A percentile compares a stretch with the other conserved stretches of the same genome.
Evolutionary conservation across 2,888 invertebrate genomes (phyloP).

Genomic region (Lepidocyrtoides sp.): DNA sequence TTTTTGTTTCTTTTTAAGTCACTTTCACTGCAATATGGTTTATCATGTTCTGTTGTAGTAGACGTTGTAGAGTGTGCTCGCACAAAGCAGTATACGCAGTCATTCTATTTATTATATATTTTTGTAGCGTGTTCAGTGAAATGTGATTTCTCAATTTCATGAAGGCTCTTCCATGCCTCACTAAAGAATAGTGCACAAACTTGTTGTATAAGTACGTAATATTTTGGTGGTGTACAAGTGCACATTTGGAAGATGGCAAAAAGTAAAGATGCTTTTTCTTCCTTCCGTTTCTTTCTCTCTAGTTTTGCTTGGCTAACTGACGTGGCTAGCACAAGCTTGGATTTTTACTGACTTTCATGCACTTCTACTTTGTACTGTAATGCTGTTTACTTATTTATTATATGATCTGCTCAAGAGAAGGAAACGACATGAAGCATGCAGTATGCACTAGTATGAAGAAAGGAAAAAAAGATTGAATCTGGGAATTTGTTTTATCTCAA

Average conservation of each 20-base stretch:
- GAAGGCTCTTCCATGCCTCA: background rate
- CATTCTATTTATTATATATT: too few relatives aligned
- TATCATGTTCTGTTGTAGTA: too few relatives aligned
- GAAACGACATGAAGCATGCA: conserved; percentile 31
- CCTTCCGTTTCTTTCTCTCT: conserved; percentile 25
- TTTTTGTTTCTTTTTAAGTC: conserved; percentile 63
- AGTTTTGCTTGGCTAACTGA: too few relatives aligned
- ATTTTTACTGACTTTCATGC: background rate
- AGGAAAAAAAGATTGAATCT: conserved; percentile 62
- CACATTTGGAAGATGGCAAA: conserved; percentile 1
- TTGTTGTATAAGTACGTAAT: conserved; percentile 35
- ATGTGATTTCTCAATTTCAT: conserved; percentile 76
- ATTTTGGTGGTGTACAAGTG: background rate
- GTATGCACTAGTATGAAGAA: conserved; percentile 12
- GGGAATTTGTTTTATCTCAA: conserved; percentile 66
- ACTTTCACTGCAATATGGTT: conserved; percentile 37
- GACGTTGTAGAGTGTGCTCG: background rate
- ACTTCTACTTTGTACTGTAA: background rate
- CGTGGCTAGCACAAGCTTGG: background rate
- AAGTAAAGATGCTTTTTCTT: background rate
- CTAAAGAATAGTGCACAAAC: background rate
- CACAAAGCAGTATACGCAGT: background rate
- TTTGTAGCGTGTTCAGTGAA: conserved; percentile 57
- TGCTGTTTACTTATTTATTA: conserved; percentile 5
- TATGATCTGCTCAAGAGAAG: conserved; percentile 13